phyloP scores from a whole-genome alignment of 2,113 vertebrate genomes.

The Menura novaehollandiae region DNA sequence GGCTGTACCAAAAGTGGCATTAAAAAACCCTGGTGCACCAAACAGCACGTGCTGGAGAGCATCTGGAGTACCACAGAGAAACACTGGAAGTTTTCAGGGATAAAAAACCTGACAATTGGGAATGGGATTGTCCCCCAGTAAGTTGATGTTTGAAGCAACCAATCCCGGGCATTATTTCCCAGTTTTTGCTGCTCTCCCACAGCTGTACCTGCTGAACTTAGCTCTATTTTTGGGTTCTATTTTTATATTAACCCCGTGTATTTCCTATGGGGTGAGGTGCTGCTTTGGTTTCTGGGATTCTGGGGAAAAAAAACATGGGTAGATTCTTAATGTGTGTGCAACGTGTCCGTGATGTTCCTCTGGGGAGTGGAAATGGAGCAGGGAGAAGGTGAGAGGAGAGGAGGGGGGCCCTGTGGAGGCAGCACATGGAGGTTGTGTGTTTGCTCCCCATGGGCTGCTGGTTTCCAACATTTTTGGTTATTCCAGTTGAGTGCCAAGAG shows the following conservation, averaged over 20 bases:
- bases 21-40: no score
- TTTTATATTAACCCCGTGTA: neutral
- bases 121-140: neutral
- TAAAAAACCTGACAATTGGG: neutral
- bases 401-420: neutral
- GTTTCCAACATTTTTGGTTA: neutral
- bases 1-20: neutral
- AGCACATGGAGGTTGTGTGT: neutral
- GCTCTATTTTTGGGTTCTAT: neutral
- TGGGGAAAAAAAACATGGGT: neutral
- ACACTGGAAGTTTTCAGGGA: neutral
- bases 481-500: neutral
- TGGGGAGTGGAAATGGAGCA: neutral
- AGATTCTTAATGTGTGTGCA: rapidly evolving
- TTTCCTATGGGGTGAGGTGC: neutral
- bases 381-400: neutral
- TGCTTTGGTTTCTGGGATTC: neutral
- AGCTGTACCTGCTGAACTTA: neutral
- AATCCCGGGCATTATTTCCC: rapidly evolving
- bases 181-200: neutral
- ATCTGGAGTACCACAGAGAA: neutral
- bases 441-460: neutral
- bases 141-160: neutral
- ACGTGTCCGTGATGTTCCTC: rapidly evolving
- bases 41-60: neutral